These are phyloP conservation scores for Erannis defoliaria DNA, from an alignment of 2,888 invertebrate genomes.

Conservation along the genomic window DNA sequence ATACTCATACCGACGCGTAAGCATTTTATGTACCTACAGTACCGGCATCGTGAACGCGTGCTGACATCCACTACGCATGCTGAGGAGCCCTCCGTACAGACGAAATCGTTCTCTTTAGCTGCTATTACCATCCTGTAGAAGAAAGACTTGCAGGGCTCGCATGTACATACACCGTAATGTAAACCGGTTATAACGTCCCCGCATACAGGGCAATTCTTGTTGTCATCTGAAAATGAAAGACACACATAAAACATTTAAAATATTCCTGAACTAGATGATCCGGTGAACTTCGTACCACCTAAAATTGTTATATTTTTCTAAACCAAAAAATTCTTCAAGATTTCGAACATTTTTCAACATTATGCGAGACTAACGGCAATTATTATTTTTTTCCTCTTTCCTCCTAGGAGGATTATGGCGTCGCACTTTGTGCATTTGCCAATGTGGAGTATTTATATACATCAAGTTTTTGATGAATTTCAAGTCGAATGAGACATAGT, in stretches of 20 bases:
- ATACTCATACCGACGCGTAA: neutral
- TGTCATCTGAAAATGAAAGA: neutral
- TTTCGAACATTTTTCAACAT: no score
- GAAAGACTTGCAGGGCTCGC: slow-evolving; percentile 67
- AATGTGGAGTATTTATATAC: no score
- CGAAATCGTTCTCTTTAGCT: slow-evolving; percentile 54
- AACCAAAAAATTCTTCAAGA: no score
- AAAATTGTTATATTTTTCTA: no score
- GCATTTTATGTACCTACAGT: slow-evolving; percentile 60
- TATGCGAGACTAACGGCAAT: no score
- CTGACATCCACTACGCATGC: neutral
- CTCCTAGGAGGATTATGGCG: no score
- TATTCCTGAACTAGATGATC: no score
- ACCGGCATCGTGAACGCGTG: slow-evolving; percentile 61
- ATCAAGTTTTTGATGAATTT: no score
- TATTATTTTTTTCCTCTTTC: no score
- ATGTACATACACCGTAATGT: slow-evolving; percentile 61
- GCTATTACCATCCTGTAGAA: slow-evolving; percentile 61
- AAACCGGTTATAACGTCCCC: slow-evolving; percentile 54
- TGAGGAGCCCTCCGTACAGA: slow-evolving; percentile 42
- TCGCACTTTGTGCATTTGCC: no score
- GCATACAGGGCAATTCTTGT: slow-evolving; percentile 56
- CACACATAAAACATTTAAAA: neutral
- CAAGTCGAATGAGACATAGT: no score
- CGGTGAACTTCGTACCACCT: no score